A percentile compares a stretch with the other conserved stretches of the same genome.
phyloP scores from a whole-genome alignment of 2,888 invertebrate genomes.

The Melanostoma scalare region DNA sequence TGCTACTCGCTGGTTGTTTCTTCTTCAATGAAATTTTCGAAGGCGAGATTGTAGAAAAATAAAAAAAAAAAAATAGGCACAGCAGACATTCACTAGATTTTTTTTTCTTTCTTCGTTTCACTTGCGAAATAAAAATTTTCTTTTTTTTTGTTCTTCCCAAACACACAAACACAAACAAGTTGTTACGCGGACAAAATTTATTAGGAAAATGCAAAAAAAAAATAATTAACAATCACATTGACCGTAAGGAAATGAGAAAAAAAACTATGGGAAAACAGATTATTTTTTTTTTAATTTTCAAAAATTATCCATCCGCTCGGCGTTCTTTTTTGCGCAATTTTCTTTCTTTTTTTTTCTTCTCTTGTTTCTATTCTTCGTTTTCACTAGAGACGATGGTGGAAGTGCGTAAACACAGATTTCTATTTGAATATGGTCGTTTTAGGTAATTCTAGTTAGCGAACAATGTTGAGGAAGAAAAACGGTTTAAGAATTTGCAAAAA shows the following conservation, averaged over 20 bases:
- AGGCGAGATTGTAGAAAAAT: slow-evolving; percentile 47
- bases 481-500: background rate
- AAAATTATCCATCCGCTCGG: slow-evolving; percentile 35
- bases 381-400: background rate
- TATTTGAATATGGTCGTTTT: slow-evolving; percentile 3
- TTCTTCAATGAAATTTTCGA: slow-evolving; percentile 60
- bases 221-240: slow-evolving; percentile 43
- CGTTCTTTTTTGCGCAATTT: slow-evolving; percentile 56
- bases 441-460: slow-evolving; percentile 7
- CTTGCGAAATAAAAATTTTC: slow-evolving; percentile 49
- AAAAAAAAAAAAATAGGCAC: slow-evolving; percentile 49
- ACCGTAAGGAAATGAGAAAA: slow-evolving; percentile 27
- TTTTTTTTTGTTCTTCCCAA: slow-evolving; percentile 19
- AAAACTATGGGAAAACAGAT: slow-evolving; percentile 4
- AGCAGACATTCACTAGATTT: slow-evolving; percentile 47
- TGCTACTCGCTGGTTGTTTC: slow-evolving; percentile 33
- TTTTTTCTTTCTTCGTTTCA: slow-evolving; percentile 46
- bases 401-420: slow-evolving; percentile 58
- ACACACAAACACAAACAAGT: slow-evolving; percentile 36
- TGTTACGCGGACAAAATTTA: slow-evolving; percentile 51
- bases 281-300: background rate
- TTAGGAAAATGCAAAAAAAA: slow-evolving; percentile 28
- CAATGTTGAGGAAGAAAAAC: background rate
- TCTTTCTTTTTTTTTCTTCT: slow-evolving; percentile 21
- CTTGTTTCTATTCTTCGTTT: slow-evolving; percentile 37